phyloP scores from a whole-genome alignment of 2,888 invertebrate genomes.

The Parochlus steinenii region DNA sequence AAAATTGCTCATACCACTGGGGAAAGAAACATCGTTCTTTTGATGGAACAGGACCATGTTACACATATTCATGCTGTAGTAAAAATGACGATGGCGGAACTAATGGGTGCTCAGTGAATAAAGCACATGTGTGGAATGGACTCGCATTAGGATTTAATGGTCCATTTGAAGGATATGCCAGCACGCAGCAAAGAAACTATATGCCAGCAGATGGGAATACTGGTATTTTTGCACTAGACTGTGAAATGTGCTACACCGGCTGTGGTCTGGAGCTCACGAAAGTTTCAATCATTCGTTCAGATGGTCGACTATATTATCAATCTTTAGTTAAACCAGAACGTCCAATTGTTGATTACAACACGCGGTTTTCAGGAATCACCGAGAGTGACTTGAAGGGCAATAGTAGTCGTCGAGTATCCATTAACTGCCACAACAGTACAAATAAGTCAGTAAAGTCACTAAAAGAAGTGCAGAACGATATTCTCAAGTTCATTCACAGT shows the following conservation, averaged over 20 bases:
- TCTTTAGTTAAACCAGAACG: conserved; percentile 66
- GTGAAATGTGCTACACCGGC: conserved; percentile 93
- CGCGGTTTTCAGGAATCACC: conserved; percentile 86
- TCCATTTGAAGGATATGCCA: conserved; percentile 49
- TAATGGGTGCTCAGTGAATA: conserved; percentile 46
- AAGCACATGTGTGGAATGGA: conserved; percentile 65
- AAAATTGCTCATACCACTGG: conserved; percentile 77
- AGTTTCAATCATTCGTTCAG: conserved; percentile 63
- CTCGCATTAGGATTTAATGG: conserved; percentile 52
- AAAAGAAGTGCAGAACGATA: conserved; percentile 66
- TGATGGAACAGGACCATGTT: conserved; percentile 15
- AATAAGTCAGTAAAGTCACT: conserved; percentile 49
- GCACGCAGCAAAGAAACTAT: conserved; percentile 34
- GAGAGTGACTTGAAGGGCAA: conserved; percentile 36
- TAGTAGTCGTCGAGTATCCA: conserved; percentile 6
- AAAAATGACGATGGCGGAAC: conserved; percentile 27
- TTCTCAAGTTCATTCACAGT: conserved; percentile 60
- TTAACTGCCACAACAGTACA: conserved; percentile 17
- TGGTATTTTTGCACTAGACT: conserved; percentile 71
- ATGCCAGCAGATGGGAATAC: conserved; percentile 30
- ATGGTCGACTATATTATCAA: conserved; percentile 66
- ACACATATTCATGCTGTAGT: conserved; percentile 47
- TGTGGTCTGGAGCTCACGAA: conserved; percentile 74
- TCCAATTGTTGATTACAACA: conserved; percentile 83
- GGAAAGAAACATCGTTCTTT: conserved; percentile 50